Evolutionary conservation across 2,888 invertebrate genomes (phyloP).

Genomic region (Melieria picta): DNA sequence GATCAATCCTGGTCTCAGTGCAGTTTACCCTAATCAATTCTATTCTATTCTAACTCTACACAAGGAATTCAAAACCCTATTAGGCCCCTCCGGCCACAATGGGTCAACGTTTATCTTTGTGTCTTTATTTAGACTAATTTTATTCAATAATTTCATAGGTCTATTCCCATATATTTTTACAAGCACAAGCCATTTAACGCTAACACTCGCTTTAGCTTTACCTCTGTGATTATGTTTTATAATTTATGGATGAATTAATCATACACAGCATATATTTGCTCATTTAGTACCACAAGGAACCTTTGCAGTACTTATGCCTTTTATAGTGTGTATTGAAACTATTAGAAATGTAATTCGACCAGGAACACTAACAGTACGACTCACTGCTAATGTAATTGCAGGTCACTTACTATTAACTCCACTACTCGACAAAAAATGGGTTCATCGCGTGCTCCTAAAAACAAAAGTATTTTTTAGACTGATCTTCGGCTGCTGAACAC

Average conservation of each 20-base stretch:
- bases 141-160: slow-evolving; percentile 77
- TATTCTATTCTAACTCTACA: too few relatives aligned
- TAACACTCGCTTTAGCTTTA: slow-evolving; percentile 71
- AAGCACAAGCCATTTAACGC: slow-evolving; percentile 55
- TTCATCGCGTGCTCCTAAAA: too few relatives aligned
- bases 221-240: slow-evolving; percentile 75
- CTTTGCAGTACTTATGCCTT: slow-evolving; percentile 70
- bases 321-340: slow-evolving; percentile 80
- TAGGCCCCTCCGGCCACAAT: too few relatives aligned
- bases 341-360: slow-evolving; percentile 79
- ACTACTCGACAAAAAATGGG: too few relatives aligned
- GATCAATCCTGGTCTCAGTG: too few relatives aligned
- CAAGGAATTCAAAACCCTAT: too few relatives aligned
- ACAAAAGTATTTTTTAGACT: too few relatives aligned
- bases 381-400: slow-evolving; percentile 82
- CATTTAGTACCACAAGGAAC: slow-evolving; percentile 78
- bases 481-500: too few relatives aligned
- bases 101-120: too few relatives aligned
- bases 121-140: too few relatives aligned
- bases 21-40: too few relatives aligned
- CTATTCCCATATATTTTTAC: slow-evolving; percentile 66
- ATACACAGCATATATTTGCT: slow-evolving; percentile 68
- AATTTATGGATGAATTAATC: slow-evolving; percentile 73
- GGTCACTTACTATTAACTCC: slow-evolving; percentile 75
- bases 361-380: slow-evolving; percentile 74